Base-by-base conservation (phyloP, 2,113 vertebrate species). In the Amia ocellicauda region DNA sequence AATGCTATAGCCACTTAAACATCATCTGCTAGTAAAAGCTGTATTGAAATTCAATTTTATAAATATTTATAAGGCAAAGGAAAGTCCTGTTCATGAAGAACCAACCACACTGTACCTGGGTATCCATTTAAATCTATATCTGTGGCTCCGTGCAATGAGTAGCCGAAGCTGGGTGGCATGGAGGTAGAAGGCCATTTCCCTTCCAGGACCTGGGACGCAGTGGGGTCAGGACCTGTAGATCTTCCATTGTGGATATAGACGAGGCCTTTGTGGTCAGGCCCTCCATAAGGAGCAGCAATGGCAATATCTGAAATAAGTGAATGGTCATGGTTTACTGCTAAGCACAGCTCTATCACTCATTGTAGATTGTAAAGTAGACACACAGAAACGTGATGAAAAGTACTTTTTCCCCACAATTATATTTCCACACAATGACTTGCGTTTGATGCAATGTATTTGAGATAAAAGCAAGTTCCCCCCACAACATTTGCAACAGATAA, bases 171-270 rank as follows among this genome's bases (percentile, higher is more conserved):
- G 8, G 96, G 85, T 0, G 97, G 97, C 93, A 95, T 95, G 27
- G 83, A 86, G 64, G 81, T 83, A 61, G 94, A 93, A 0, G 92
- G 90, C 97, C 97, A 98, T 54, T 85, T 90, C 1, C 96, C 97
- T 80, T 92, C 85, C 1, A 99, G 87, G 51, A 91, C 50, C 43
- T 99, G 97, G 13, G 97, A 99, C 0, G 92, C 86, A 0, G 78
- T 17, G 0, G 75, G 5, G 53, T 89, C 88, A 4, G 91, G 83
- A 4, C 96, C 97, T 2, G 52, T 69, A 0, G 84, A 50, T 64
- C 91, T 77, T n/a, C 97, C 97, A 9, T 97, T 99, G 74, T 96
- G 92, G 79, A 99, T 94, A 60, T 99, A 99, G 57, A 99, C 93
- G 45, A 94, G 59, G 3, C 95, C 97, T 22, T 86, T 80, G 53